phyloP scores from a whole-genome alignment of 2,113 vertebrate species.

The Coptodon rendalli region DNA sequence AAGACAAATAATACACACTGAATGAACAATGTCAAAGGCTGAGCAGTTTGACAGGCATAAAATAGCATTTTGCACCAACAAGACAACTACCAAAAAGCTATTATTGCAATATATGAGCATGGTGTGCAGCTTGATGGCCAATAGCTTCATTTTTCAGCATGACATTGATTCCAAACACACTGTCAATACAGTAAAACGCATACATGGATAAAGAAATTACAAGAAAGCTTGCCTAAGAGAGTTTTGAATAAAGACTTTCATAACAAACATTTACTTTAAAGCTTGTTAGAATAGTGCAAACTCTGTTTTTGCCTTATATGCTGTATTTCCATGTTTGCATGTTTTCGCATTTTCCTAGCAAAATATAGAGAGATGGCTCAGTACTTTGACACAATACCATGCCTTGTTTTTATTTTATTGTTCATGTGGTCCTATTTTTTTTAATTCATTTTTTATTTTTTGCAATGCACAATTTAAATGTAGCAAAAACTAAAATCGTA shows the following conservation, averaged over 20 bases:
- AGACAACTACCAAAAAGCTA: background rate
- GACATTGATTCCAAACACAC: background rate
- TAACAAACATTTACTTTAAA: background rate
- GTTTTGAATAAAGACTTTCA: background rate
- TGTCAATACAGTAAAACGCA: background rate
- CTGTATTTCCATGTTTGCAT: background rate
- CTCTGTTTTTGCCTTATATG: background rate
- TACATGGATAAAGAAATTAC: background rate
- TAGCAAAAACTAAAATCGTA: background rate
- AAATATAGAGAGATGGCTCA: background rate
- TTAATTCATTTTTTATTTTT: background rate
- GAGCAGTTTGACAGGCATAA: background rate
- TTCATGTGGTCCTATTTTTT: background rate
- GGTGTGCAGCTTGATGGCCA: background rate
- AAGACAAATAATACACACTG: background rate
- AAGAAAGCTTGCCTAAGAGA: background rate
- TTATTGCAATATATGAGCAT: background rate
- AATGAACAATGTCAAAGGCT: background rate
- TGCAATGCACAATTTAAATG: background rate
- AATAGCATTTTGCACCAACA: background rate
- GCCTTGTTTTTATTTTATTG: background rate
- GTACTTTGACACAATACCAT: background rate
- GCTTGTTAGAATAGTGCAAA: background rate
- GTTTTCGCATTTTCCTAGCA: background rate
- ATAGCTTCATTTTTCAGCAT: background rate